Conservation (phyloP, 1,140 invertebrate species). For the Zaprionus vittiger region DNA sequence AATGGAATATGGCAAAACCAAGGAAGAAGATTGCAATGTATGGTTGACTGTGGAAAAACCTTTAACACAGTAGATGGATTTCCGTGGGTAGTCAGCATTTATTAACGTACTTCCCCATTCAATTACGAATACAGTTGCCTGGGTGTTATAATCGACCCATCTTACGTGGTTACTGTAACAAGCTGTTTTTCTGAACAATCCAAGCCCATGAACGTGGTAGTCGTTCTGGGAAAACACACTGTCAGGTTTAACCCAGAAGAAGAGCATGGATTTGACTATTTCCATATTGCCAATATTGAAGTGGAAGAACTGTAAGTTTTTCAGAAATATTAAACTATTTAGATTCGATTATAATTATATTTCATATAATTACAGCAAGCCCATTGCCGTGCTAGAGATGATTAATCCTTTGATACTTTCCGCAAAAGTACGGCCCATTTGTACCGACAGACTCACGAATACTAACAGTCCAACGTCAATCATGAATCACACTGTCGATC, state of each 20-base stretch:
- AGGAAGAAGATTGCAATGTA: constrained; percentile 1
- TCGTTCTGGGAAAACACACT: constrained; percentile 19
- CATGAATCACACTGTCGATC: neutral
- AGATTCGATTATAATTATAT: neutral
- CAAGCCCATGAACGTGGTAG: neutral
- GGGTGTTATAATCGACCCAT: constrained; percentile 68
- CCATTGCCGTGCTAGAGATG: constrained; percentile 2
- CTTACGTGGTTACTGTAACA: constrained; percentile 11
- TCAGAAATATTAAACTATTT: neutral
- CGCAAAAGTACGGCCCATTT: constrained; percentile 33
- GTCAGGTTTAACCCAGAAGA: neutral
- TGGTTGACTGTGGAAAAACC: constrained; percentile 44
- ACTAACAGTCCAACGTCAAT: neutral
- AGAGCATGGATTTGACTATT: constrained; percentile 15
- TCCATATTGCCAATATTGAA: constrained; percentile 1
- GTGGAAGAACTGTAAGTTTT: neutral
- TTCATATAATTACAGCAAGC: neutral
- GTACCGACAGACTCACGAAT: neutral
- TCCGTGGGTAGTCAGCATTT: constrained; percentile 56
- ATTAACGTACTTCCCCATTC: neutral
- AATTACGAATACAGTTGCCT: constrained; percentile 80
- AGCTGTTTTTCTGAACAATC: constrained; percentile 1
- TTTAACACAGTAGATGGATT: constrained; percentile 8
- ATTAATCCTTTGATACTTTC: constrained; percentile 29
- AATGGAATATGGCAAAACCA: neutral